Evolutionary conservation across 2,797 vertebrate genomes (phyloP).

Genomic region (Apogon hyalosoma): DNA sequence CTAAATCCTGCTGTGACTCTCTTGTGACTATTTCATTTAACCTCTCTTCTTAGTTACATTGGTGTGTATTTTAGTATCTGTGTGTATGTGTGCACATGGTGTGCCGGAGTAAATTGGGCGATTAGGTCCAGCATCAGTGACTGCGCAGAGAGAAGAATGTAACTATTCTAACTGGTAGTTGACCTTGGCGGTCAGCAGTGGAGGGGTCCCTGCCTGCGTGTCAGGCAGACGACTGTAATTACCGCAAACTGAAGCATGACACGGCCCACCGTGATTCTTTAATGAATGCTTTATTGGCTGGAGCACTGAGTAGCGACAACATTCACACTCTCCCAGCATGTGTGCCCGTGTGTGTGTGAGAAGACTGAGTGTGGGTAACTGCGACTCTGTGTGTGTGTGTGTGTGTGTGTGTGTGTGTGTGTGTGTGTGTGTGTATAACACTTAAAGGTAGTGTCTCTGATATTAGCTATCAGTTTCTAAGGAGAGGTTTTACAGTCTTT

Average conservation of each 20-base stretch:
- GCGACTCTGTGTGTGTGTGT: background rate
- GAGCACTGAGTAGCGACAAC: slow-evolving; percentile 78
- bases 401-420: background rate
- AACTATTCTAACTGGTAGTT: slow-evolving; percentile 94
- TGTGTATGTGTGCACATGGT: slow-evolving; percentile 76
- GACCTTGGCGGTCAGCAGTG: slow-evolving; percentile 92
- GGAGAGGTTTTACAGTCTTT: slow-evolving; percentile 6
- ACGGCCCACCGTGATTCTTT: slow-evolving; percentile 90
- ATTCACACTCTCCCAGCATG: slow-evolving; percentile 38
- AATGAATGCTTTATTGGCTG: slow-evolving; percentile 95
- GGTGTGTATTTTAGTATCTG: slow-evolving; percentile 26
- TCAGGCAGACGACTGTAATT: slow-evolving; percentile 91
- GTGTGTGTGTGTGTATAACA: background rate
- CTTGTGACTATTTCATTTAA: slow-evolving; percentile 81
- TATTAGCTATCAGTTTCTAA: background rate
- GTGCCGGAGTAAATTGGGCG: slow-evolving; percentile 89
- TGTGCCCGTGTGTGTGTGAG: slow-evolving; percentile 36
- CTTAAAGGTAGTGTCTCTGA: background rate
- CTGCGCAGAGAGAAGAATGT: slow-evolving; percentile 91
- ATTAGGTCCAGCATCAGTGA: slow-evolving; percentile 92
- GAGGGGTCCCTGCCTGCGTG: slow-evolving; percentile 87
- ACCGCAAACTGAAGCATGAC: slow-evolving; percentile 91
- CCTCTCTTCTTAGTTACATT: slow-evolving; percentile 93
- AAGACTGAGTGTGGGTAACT: slow-evolving; percentile 28
- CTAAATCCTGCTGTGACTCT: slow-evolving; percentile 88